Base-by-base conservation (phyloP, 2,888 invertebrate species). In the Melieria crassipennis region DNA sequence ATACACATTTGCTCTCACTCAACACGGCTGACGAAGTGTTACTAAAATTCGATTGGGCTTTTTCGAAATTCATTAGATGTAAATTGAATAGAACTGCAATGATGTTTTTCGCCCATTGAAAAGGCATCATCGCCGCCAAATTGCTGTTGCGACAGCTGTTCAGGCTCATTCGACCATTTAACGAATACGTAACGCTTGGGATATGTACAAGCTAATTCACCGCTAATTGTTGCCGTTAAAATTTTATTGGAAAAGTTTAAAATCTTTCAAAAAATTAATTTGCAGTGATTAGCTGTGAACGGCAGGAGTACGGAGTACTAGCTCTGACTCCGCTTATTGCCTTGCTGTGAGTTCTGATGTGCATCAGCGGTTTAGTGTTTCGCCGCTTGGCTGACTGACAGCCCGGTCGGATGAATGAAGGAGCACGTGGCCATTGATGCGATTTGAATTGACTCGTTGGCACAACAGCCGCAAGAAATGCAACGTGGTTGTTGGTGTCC, bases 221-320 rank as follows among this genome's bases (percentile, higher is more conserved):
- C 55, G 70, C 63, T 73, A 73, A 73, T 69, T 69, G 71, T 70
- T 69, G 71, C 63, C 65, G 71, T 73, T 71, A 65, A 73, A 73
- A 66, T 65, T 68, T 73, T 73, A 73, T 71, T 71, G 65, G 61
- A 70, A 73, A 71, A 64, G 64, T 61, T 46, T 73, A 56, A 68
- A 71, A 67, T 58, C 67, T 30, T 30, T 64, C 13, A 57, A 66
- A 69, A 65, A 71, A 58, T 71, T 65, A 73, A 73, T 73, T 73
- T 68, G 73, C 71, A 69, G 42, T 65, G 71, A 65, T 73, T 71
- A 69, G 63, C 67, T 72, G 67, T 70, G 71, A 75, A 48, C 69
- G 64, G 67, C 71, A 71, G 65, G 69, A 52, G 30, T 30, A 30
- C 30, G 30, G 30, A 30, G 30, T 30, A 30, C 30, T 30, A 30